phyloP scores from a whole-genome alignment of 2,888 invertebrate genomes.

The Tuta absoluta region DNA sequence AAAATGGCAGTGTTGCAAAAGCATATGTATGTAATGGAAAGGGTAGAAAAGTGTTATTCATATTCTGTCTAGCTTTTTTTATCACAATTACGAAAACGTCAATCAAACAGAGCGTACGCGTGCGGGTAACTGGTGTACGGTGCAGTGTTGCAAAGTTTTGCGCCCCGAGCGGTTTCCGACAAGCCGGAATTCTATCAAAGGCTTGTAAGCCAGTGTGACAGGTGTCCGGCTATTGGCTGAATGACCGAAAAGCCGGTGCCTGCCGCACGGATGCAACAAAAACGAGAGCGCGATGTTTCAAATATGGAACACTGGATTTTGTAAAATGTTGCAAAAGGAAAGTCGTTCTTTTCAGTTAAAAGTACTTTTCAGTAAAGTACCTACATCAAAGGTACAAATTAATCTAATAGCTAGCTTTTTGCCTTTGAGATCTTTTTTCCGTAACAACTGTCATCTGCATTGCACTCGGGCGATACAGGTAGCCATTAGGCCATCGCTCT shows the following conservation, averaged over 20 bases:
- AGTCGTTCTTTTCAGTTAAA: not conserved
- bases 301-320: constrained; percentile 5
- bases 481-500: constrained; percentile 25
- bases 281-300: not conserved
- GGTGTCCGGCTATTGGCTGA: constrained; percentile 22
- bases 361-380: too few species aligned
- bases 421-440: constrained; percentile 10
- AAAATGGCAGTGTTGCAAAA: not conserved
- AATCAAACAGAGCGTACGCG: constrained; percentile 15
- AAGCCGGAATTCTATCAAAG: constrained; percentile 23
- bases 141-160: constrained; percentile 21
- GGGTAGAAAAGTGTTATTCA: not conserved
- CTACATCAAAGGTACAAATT: not conserved
- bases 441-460: constrained; percentile 19
- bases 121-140: constrained; percentile 7
- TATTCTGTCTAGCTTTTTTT: not conserved
- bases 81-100: constrained; percentile 17
- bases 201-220: constrained; percentile 23
- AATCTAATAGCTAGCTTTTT: constrained; percentile 8
- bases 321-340: constrained; percentile 1
- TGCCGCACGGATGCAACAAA: not conserved
- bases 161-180: constrained; percentile 19
- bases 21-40: not conserved
- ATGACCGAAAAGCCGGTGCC: constrained; percentile 19
- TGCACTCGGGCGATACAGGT: constrained; percentile 3